Evolutionary conservation across 2,888 invertebrate genomes (phyloP), one percentile per base, ranked within the genome.

Genomic region (Ypsolopha scabrella): DNA sequence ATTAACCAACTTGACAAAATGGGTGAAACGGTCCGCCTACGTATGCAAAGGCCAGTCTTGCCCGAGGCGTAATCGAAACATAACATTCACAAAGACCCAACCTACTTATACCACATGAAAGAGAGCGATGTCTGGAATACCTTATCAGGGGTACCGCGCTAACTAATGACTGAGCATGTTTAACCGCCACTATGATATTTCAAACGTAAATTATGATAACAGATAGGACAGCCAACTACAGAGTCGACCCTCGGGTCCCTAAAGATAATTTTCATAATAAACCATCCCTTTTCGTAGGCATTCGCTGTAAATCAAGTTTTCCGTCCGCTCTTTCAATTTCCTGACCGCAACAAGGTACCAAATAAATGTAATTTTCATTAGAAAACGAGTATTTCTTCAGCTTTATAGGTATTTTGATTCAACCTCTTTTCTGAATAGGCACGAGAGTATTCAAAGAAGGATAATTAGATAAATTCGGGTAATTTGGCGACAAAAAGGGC

Each of bases 231-330:
- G 49, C 47, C 45, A 41, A 50, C 37, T 44, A 37, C 34, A 36
- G 13, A 39, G 48, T 41, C 48, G 43, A 53, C 53, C 51, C 53
- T 51, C 39, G 46, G 48, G 47, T 50, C 65, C 66, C 67, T 59
- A 64, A 51, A 71, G 76, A 77, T 79, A 79, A 79, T 79, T 79
- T 78, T 79, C 73, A 77, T 75, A 76, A 75, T 79, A 79, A 76
- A 79, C 75, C 74, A 78, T 75, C 78, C 80, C 78, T 76, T 76
- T 77, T 75, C 75, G 72, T 65, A 67, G 71, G 68, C 70, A 74
- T 73, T 77, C 70, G 73, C 69, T 76, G 74, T 81, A 79, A 79
- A 79, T 79, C 79, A 77, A 75, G 76, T 79, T 79, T 77, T 72
- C 77, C 75, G 73, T 64, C 70, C 71, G 70, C 71, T 75, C 75